phyloP scores from a whole-genome alignment of 2,797 vertebrate genomes.

The Sparidentex hasta region DNA sequence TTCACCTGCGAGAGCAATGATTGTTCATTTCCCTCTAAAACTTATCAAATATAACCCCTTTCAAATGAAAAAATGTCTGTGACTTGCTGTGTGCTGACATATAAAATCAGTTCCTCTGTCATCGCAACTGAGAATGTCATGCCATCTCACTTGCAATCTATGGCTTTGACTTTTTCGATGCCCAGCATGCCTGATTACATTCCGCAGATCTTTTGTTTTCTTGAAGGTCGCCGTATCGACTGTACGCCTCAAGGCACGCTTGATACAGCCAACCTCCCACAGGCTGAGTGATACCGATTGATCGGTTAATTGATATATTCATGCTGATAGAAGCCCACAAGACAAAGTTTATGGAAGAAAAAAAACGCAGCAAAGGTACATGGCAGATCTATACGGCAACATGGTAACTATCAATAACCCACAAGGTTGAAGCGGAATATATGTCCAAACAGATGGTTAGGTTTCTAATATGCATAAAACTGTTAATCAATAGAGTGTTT shows the following conservation, averaged over 20 bases:
- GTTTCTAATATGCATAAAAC: slow-evolving; percentile 8
- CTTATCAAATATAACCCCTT: slow-evolving; percentile 2
- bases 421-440: neutral
- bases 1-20: neutral
- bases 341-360: slow-evolving; percentile 3
- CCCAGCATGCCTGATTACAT: slow-evolving; percentile 46
- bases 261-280: slow-evolving; percentile 48
- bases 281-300: slow-evolving; percentile 64
- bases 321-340: slow-evolving; percentile 31
- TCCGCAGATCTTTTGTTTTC: slow-evolving; percentile 59
- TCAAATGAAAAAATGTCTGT: slow-evolving; percentile 9
- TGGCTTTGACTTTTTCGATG: slow-evolving; percentile 47
- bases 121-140: slow-evolving; percentile 35
- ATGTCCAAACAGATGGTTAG: neutral
- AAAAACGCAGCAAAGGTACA: slow-evolving; percentile 11
- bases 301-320: slow-evolving; percentile 65
- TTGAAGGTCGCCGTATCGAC: slow-evolving; percentile 77
- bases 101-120: slow-evolving; percentile 4
- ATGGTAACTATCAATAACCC: slow-evolving; percentile 2
- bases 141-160: slow-evolving; percentile 33
- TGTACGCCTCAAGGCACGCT: slow-evolving; percentile 42
- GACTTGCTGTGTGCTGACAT: neutral
- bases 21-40: neutral
- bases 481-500: slow-evolving; percentile 13
- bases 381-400: slow-evolving; percentile 1